phyloP scores from a whole-genome alignment of 1,140 invertebrate genomes.

The Linepithema humile region DNA sequence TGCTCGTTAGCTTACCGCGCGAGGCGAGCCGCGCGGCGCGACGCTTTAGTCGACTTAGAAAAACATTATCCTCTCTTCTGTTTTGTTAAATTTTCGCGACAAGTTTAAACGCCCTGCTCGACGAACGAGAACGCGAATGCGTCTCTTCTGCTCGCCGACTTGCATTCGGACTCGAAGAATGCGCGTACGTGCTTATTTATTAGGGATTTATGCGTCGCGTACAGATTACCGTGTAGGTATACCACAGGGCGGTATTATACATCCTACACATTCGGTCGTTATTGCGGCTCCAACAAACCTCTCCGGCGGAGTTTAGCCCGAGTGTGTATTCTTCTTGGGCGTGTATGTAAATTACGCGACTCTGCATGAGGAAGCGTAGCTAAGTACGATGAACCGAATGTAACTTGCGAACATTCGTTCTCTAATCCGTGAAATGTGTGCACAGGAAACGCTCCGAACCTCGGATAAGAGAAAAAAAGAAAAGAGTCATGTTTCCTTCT shows the following conservation, averaged over 20 bases:
- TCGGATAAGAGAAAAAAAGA: too few species aligned
- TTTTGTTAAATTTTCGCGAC: not conserved
- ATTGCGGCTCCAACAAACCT: slow-evolving; percentile 1
- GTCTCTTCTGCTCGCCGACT: not conserved
- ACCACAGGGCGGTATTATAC: slow-evolving; percentile 53
- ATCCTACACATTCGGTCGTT: slow-evolving; percentile 55
- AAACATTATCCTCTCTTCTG: not conserved
- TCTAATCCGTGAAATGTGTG: not conserved
- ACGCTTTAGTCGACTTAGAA: not conserved
- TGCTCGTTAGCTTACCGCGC: slow-evolving; percentile 8
- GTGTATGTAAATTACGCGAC: slow-evolving; percentile 4
- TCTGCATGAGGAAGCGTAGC: slow-evolving; percentile 19
- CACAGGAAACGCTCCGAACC: not conserved
- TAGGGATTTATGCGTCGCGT: slow-evolving; percentile 6
- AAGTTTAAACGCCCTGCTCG: not conserved
- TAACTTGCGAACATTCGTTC: not conserved
- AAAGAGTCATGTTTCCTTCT: slow-evolving; percentile 11
- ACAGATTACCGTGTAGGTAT: slow-evolving; percentile 7
- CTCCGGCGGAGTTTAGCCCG: not conserved
- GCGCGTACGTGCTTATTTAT: slow-evolving; percentile 33
- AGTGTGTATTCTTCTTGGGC: not conserved
- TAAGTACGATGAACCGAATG: too few species aligned
- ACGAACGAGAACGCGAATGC: not conserved
- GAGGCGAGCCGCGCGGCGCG: slow-evolving; percentile 5
- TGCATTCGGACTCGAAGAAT: not conserved